A percentile compares a stretch with the other conserved stretches of the same genome.
Conservation (phyloP, 1,140 invertebrate genomes). For the Conus ventricosus region DNA sequence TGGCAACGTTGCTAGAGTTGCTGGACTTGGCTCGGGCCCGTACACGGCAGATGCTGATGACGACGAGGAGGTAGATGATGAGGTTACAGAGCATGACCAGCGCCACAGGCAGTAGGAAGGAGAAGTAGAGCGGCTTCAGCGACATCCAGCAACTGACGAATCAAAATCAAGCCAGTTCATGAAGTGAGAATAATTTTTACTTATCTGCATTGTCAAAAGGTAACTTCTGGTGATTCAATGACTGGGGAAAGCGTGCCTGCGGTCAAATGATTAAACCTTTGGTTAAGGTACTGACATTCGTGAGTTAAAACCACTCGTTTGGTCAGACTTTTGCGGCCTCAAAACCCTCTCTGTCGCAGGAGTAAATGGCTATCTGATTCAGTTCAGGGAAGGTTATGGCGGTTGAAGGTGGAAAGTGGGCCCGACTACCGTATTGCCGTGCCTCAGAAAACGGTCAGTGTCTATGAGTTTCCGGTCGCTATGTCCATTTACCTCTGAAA, state of each 20-base stretch:
- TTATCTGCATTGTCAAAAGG: not conserved
- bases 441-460: no score
- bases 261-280: no score
- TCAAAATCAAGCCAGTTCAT: not conserved
- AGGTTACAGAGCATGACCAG: conserved; percentile 71
- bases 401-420: no score
- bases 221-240: not conserved
- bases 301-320: no score
- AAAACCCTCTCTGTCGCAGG: no score
- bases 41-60: conserved; percentile 63
- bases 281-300: no score
- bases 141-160: conserved; percentile 73
- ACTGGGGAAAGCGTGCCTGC: not conserved
- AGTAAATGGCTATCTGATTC: no score
- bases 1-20: not conserved
- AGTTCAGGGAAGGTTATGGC: no score
- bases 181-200: not conserved
- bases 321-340: no score
- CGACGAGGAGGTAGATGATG: conserved; percentile 71
- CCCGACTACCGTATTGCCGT: no score
- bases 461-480: no score
- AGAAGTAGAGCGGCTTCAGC: conserved; percentile 68
- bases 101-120: conserved; percentile 72
- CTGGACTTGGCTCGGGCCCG: conserved; percentile 28
- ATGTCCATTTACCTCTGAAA: no score